Conservation (phyloP, 2,113 vertebrate genomes). For the Istiophorus platypterus region DNA sequence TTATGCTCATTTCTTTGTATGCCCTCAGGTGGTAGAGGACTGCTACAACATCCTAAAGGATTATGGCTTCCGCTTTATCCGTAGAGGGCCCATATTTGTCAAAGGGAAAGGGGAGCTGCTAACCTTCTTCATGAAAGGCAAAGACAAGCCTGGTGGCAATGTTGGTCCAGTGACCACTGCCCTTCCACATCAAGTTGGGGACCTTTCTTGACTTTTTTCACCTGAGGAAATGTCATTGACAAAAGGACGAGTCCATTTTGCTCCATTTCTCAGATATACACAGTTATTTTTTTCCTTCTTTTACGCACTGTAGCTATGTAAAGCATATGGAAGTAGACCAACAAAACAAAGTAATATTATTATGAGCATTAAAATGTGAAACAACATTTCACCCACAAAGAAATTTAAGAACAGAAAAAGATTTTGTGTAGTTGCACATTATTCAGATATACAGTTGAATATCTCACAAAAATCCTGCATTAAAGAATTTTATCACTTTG, state of each 20-base stretch:
- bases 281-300: slow-evolving; percentile 20
- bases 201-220: slow-evolving; percentile 82
- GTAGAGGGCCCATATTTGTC: slow-evolving; percentile 93
- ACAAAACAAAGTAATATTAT: slow-evolving; percentile 1
- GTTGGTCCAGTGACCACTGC: slow-evolving; percentile 83
- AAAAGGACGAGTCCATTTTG: neutral
- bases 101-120: slow-evolving; percentile 98
- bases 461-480: slow-evolving; percentile 17
- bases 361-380: slow-evolving; percentile 5
- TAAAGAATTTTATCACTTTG: slow-evolving; percentile 16
- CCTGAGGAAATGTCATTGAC: slow-evolving; percentile 1
- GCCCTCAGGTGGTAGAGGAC: slow-evolving; percentile 94
- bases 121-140: slow-evolving; percentile 96
- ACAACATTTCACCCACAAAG: neutral
- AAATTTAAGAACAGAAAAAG: neutral
- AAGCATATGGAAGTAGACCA: slow-evolving; percentile 18
- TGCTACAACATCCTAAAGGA: slow-evolving; percentile 92
- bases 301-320: slow-evolving; percentile 30
- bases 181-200: slow-evolving; percentile 92
- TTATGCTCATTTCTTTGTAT: neutral
- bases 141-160: slow-evolving; percentile 87
- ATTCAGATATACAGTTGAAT: slow-evolving; percentile 4
- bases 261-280: slow-evolving; percentile 23
- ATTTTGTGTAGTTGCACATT: slow-evolving; percentile 46
- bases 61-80: slow-evolving; percentile 93